Conservation (phyloP, 23 tunicate species). For the Styela clava region DNA sequence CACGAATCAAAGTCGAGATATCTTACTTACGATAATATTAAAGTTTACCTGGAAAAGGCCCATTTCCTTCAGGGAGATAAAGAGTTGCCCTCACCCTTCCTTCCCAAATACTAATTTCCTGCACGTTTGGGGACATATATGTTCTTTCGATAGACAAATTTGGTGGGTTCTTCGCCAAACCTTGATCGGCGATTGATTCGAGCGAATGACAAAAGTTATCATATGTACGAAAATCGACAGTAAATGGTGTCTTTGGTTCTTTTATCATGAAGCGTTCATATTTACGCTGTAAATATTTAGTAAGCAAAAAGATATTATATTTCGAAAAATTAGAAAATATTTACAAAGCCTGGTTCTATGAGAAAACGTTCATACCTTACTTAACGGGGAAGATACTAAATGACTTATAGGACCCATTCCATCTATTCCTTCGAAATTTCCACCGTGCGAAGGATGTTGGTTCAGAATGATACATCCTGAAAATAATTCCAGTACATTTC, state of each 20-base stretch:
- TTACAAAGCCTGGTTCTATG: too few species aligned
- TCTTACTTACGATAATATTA: too few species aligned
- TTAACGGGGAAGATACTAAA: background rate
- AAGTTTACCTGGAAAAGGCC: conserved; percentile 23
- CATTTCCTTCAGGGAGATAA: conserved; percentile 14
- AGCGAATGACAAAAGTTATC: conserved; percentile 1
- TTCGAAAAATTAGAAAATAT: too few species aligned
- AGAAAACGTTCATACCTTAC: too few species aligned
- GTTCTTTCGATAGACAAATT: background rate
- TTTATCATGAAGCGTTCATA: conserved; percentile 4
- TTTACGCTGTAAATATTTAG: background rate
- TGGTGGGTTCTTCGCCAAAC: background rate
- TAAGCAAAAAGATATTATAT: too few species aligned
- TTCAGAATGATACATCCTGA: background rate
- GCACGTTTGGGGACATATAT: background rate
- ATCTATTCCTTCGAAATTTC: background rate
- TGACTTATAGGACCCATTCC: background rate
- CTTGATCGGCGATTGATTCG: background rate
- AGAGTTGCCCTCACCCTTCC: conserved; percentile 12
- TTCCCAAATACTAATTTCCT: background rate
- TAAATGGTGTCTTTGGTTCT: conserved; percentile 10
- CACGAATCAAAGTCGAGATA: too few species aligned
- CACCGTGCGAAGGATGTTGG: background rate
- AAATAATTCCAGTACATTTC: too few species aligned
- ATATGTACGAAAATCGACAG: background rate